Conservation (phyloP, 2,888 invertebrate species). For the Alcis repandata region DNA sequence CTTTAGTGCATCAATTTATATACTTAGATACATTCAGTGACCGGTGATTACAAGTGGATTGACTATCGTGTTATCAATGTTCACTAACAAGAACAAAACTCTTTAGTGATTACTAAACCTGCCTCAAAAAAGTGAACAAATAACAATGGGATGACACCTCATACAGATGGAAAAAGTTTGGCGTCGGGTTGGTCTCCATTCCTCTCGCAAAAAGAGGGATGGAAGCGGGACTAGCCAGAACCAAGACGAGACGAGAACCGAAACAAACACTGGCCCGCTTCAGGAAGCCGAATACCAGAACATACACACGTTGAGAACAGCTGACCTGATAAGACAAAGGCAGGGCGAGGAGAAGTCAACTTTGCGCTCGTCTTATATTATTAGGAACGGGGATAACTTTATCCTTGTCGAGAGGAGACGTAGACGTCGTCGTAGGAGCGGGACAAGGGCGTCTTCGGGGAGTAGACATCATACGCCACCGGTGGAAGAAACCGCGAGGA, state of each 20-base stretch:
- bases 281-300: constrained; percentile 84
- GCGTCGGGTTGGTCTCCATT: constrained; percentile 86
- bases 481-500: constrained; percentile 74
- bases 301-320: constrained; percentile 82
- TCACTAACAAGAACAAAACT: neutral
- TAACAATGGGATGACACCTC: constrained; percentile 84
- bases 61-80: constrained; percentile 10
- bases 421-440: constrained; percentile 78
- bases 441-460: constrained; percentile 80
- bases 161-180: constrained; percentile 86
- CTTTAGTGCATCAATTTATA: constrained; percentile 58
- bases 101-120: constrained; percentile 17
- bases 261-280: constrained; percentile 58
- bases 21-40: constrained; percentile 44
- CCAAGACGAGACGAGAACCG: constrained; percentile 65
- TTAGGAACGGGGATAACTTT: constrained; percentile 83
- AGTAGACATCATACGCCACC: constrained; percentile 81
- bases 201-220: constrained; percentile 86
- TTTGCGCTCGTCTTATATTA: constrained; percentile 82
- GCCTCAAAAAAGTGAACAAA: constrained; percentile 48
- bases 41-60: constrained; percentile 16
- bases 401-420: constrained; percentile 82
- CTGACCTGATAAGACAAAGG: constrained; percentile 82
- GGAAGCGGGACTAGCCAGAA: constrained; percentile 82
- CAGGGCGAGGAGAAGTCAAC: constrained; percentile 84